Percentiles rank a stretch among this genome's conserved stretches.
Evolutionary conservation across 2,797 vertebrate species (phyloP).

Genomic region (Myioborus miniatus): DNA sequence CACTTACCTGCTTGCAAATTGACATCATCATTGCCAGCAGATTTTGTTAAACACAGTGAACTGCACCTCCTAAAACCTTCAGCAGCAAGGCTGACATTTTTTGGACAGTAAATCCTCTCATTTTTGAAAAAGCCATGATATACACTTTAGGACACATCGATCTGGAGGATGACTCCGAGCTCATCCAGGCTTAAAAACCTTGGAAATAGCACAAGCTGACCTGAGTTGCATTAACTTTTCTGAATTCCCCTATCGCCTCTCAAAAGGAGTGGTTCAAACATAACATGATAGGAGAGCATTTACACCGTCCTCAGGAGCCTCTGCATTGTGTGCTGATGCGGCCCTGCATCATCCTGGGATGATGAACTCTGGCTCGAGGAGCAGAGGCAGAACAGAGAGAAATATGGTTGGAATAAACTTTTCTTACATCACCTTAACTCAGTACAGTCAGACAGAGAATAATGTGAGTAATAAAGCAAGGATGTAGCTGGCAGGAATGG

Average conservation of each 20-base stretch:
- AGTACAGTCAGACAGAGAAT: background rate
- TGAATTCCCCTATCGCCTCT: slow-evolving; percentile 28
- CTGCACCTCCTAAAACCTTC: slow-evolving; percentile 42
- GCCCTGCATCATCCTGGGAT: background rate
- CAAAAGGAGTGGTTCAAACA: slow-evolving; percentile 26
- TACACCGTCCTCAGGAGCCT: background rate
- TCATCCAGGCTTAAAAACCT: slow-evolving; percentile 63
- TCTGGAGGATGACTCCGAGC: slow-evolving; percentile 37
- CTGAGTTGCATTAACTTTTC: slow-evolving; percentile 38
- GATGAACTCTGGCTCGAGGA: background rate
- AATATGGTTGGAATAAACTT: background rate
- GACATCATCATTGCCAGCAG: slow-evolving; percentile 30
- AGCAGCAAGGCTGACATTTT: slow-evolving; percentile 32
- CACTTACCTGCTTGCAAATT: slow-evolving; percentile 17
- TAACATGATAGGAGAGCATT: background rate
- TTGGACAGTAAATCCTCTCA: slow-evolving; percentile 50
- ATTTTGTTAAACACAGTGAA: slow-evolving; percentile 41
- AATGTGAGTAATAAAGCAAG: background rate
- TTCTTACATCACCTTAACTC: background rate
- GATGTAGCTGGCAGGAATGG: background rate
- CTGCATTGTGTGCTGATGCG: background rate
- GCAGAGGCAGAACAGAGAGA: background rate
- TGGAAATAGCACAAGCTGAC: slow-evolving; percentile 45
- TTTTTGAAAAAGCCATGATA: slow-evolving; percentile 47
- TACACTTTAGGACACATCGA: slow-evolving; percentile 12